These are phyloP conservation scores for Chlorodrepanis virens DNA, from an alignment of 2,113 vertebrate genomes.

Conservation along the genomic window DNA sequence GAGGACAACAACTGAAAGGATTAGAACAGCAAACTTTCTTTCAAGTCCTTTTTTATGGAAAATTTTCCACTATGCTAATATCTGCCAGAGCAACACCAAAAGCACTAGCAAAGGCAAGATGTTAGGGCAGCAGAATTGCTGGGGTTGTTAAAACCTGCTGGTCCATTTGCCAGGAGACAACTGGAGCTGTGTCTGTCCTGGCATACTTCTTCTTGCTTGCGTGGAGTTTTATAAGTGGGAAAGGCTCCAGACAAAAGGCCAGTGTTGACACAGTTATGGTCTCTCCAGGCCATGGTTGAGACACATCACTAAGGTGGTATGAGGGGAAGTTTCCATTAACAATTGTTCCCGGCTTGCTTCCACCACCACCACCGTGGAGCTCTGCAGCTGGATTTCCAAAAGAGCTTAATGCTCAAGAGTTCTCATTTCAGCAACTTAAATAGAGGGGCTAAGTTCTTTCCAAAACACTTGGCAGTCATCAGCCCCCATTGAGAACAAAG, in stretches of 20 bases:
- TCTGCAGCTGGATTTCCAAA: constrained; percentile 41
- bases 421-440: constrained; percentile 26
- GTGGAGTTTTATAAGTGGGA: neutral
- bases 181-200: neutral
- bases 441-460: constrained; percentile 21
- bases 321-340: constrained; percentile 57
- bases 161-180: neutral
- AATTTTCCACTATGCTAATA: neutral
- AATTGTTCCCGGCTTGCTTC: constrained; percentile 44
- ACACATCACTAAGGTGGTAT: constrained; percentile 41
- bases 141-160: neutral
- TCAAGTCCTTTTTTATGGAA: constrained; percentile 14
- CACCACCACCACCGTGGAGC: neutral
- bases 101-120: neutral
- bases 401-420: constrained; percentile 13
- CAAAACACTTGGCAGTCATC: neutral
- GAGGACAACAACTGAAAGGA: neutral
- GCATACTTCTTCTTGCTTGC: neutral
- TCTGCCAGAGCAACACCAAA: neutral
- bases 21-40: constrained; percentile 11
- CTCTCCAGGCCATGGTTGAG: neutral
- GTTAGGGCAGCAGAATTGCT: neutral
- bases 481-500: constrained; percentile 29
- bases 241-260: constrained; percentile 32
- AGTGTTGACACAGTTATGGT: constrained; percentile 39